Percentiles rank a stretch among this genome's conserved stretches.
Evolutionary conservation across 2,113 vertebrate species (phyloP).

Genomic region (Meleagris gallopavo): DNA sequence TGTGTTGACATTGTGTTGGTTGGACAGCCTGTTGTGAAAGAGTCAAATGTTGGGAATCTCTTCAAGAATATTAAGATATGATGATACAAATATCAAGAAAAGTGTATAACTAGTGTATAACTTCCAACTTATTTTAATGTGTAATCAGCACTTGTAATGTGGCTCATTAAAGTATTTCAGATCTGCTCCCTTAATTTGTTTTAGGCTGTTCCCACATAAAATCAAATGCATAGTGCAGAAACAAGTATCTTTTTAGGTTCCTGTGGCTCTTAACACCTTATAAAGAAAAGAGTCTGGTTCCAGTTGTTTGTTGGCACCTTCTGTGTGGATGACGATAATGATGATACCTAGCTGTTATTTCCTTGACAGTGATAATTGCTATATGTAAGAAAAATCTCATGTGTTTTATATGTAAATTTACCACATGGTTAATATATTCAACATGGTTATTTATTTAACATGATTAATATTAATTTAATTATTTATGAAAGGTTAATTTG

Average conservation of each 20-base stretch:
- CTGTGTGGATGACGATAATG: background rate
- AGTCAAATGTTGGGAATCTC: background rate
- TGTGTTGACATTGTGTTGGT: background rate
- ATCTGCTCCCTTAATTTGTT: background rate
- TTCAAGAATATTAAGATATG: background rate
- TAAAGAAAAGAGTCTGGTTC: background rate
- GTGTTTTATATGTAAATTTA: background rate
- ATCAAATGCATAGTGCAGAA: background rate
- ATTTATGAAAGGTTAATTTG: background rate
- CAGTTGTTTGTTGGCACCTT: background rate
- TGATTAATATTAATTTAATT: too few species aligned
- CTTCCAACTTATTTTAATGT: background rate
- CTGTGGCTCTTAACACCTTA: background rate
- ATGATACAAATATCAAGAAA: background rate
- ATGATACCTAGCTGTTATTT: background rate
- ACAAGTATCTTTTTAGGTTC: background rate
- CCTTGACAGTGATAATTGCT: background rate
- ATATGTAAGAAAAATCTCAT: background rate
- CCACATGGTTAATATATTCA: too few species aligned
- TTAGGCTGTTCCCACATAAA: background rate
- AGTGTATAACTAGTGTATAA: background rate
- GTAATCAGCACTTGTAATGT: background rate
- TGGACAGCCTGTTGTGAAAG: accelerated
- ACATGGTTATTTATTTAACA: too few species aligned
- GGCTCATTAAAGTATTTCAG: background rate